A percentile compares a stretch with the other conserved stretches of the same genome.
Evolutionary conservation across 2,113 vertebrate species (phyloP).

Genomic region (Psephotus haematonotus): DNA sequence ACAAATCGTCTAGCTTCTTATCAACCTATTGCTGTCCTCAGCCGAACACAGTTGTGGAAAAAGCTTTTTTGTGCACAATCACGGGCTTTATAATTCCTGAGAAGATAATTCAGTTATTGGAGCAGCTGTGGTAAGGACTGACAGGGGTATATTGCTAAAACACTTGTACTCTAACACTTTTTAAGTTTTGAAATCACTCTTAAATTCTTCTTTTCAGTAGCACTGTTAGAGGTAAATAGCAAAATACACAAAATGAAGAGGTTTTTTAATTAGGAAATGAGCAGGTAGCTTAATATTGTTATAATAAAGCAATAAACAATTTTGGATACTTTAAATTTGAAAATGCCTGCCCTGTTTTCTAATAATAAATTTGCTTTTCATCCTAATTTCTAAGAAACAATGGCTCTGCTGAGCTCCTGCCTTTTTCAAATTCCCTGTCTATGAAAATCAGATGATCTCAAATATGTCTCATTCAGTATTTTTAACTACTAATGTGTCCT

Average conservation of each 20-base stretch:
- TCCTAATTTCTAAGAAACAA: background rate
- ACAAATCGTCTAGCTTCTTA: slow-evolving; percentile 81
- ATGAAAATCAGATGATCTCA: background rate
- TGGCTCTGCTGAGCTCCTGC: background rate
- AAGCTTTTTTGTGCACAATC: slow-evolving; percentile 79
- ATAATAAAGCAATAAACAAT: background rate
- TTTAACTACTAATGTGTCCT: background rate
- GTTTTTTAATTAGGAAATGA: background rate
- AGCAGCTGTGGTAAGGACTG: slow-evolving; percentile 82
- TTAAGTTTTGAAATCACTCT: background rate
- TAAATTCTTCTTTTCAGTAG: background rate
- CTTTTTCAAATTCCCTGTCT: background rate
- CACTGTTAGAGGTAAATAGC: background rate
- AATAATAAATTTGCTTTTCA: background rate
- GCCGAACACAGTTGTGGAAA: slow-evolving; percentile 58
- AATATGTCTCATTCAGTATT: background rate
- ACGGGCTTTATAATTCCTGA: slow-evolving; percentile 86
- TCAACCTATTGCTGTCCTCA: slow-evolving; percentile 86
- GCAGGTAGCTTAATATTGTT: background rate
- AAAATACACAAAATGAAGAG: background rate
- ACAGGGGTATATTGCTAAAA: background rate
- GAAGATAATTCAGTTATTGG: slow-evolving; percentile 79
- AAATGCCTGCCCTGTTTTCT: background rate
- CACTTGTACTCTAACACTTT: background rate
- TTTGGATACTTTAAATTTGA: background rate